Evolutionary conservation across 2,113 vertebrate species (phyloP), one percentile per base, ranked within the genome.

Genomic region (Otolemur garnettii): DNA sequence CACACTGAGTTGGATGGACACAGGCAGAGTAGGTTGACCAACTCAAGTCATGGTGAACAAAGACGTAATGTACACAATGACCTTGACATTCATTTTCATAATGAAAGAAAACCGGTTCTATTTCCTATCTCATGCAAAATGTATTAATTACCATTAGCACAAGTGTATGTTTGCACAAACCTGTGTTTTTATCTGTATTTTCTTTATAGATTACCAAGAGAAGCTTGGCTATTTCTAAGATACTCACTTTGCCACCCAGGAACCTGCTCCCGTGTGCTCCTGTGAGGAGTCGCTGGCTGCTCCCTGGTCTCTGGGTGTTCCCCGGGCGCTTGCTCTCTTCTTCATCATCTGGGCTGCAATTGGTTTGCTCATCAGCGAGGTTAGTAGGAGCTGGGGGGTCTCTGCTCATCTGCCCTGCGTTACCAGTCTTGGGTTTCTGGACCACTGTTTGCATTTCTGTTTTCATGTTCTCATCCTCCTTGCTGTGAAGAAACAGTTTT

Each of bases 401-500:
- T 93, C 64, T 71, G 87, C 3, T 72, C 28, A 50, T 62, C 62
- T 42, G 79, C 17, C 11, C 89, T 68, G 80, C 0, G 15, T 60
- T 50, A 57, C 13, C 55, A 77, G 21, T 33, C 64, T 4, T 7
- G 53, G 90, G 62, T 87, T 96, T 93, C 91, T 87, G 92, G 53
- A 62, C 75, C 8, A 38, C 13, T 35, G 38, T 19, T 84, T 60
- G 89, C 45, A 64, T 86, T 68, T 94, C 79, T 55, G 62, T 78
- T 15, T 93, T 94, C 42, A 42, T 12, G 33, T 91, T 95, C 45
- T 95, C 93, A 30, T 96, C 42, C 14, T 96, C 83, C 12, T 62
- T 90, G 15, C 91, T 97, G 91, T 60, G 60, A 91, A 95, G 69
- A 96, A 92, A 94, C 21, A 92, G 68, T 91, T 90, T 82, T 75